Conservation (phyloP, 1,140 invertebrate species). For the Euura saliciscinereae region DNA sequence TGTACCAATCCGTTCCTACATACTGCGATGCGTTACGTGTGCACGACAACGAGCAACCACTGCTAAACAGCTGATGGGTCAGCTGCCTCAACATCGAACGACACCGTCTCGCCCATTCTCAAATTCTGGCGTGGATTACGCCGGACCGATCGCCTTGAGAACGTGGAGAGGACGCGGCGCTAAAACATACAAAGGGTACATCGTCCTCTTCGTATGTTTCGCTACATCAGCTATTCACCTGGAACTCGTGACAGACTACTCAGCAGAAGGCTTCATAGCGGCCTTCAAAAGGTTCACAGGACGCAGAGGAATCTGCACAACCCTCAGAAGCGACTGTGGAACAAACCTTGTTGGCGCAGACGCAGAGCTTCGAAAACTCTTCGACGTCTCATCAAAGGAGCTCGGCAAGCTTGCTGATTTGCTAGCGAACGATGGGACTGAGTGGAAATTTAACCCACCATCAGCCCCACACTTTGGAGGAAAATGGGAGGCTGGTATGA, state of each 20-base stretch:
- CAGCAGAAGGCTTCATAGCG: slow-evolving; percentile 22
- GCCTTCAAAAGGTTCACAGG: slow-evolving; percentile 16
- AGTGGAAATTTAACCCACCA: slow-evolving; percentile 52
- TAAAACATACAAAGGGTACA: slow-evolving; percentile 32
- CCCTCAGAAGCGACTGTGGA: slow-evolving; percentile 19
- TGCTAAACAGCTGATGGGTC: slow-evolving; percentile 37
- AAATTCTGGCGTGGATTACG: slow-evolving; percentile 48
- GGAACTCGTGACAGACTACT: slow-evolving; percentile 27
- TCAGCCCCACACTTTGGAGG: slow-evolving; percentile 48
- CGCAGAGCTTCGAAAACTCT: not conserved
- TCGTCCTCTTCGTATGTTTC: slow-evolving; percentile 32
- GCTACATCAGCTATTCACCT: slow-evolving; percentile 29
- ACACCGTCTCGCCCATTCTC: slow-evolving; percentile 38
- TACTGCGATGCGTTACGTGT: slow-evolving; percentile 35
- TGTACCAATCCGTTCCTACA: slow-evolving; percentile 17
- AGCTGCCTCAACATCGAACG: slow-evolving; percentile 33
- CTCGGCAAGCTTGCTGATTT: not conserved
- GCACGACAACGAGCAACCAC: slow-evolving; percentile 22
- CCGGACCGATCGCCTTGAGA: slow-evolving; percentile 43
- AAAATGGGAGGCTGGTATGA: slow-evolving; percentile 49
- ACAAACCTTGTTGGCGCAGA: slow-evolving; percentile 24
- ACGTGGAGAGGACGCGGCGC: slow-evolving; percentile 22
- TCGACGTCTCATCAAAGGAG: too few relatives aligned
- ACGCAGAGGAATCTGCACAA: slow-evolving; percentile 17
- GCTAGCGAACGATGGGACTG: not conserved